Conservation (phyloP, 2,113 vertebrate genomes). For the Picathartes gymnocephalus region DNA sequence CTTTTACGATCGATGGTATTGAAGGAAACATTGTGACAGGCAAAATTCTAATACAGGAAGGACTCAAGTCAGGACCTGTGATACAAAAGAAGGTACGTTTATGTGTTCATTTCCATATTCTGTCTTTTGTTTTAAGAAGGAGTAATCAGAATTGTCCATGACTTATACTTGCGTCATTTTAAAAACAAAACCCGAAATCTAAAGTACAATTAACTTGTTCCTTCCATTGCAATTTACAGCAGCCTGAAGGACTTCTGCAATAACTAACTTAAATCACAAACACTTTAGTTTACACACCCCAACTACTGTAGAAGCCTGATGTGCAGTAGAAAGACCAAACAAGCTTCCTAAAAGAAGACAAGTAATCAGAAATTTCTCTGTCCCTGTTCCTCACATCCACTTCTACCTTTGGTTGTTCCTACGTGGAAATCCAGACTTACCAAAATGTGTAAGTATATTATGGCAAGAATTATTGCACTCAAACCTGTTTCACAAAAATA, state of each 20-base stretch:
- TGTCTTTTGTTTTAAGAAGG: not conserved
- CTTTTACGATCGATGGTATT: not conserved
- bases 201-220: not conserved
- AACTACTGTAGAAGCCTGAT: not conserved
- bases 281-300: not conserved
- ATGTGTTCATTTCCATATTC: not conserved
- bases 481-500: not conserved
- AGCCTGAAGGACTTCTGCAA: not conserved
- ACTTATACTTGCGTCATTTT: not conserved
- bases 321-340: not conserved
- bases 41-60: not conserved
- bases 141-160: not conserved
- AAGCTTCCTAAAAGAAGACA: not conserved
- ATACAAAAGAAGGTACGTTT: not conserved
- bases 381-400: not conserved
- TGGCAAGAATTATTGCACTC: slow-evolving; percentile 10
- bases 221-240: not conserved
- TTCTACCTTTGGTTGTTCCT: not conserved
- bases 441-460: not conserved
- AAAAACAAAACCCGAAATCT: not conserved
- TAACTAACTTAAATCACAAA: not conserved
- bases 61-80: not conserved
- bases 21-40: not conserved
- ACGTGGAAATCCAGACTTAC: not conserved
- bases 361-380: not conserved